These are phyloP conservation scores for Podarcis raffonei DNA, from an alignment of 2,113 vertebrate species.

Conservation along the genomic window DNA sequence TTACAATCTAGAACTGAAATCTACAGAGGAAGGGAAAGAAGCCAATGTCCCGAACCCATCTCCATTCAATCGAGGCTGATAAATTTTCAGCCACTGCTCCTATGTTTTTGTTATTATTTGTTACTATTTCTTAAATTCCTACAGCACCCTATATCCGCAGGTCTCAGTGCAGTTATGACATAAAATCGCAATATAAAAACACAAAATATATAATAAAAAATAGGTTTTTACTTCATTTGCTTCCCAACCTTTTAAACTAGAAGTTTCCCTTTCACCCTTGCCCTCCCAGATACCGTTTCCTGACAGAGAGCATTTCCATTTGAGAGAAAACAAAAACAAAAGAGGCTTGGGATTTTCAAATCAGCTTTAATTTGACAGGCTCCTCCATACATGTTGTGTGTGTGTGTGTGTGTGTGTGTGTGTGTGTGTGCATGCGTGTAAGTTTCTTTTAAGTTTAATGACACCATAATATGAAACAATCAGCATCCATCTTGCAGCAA, in stretches of 20 bases:
- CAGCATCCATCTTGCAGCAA: conserved; percentile 62
- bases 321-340: no score
- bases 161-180: no score
- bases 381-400: conserved; percentile 16
- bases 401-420: neutral
- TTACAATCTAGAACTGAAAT: neutral
- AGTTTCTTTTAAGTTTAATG: conserved; percentile 59
- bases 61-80: neutral
- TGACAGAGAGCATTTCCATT: neutral
- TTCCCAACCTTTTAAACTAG: conserved; percentile 31
- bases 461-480: conserved; percentile 65
- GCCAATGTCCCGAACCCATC: no score
- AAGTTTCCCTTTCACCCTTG: neutral
- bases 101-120: no score
- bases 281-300: neutral
- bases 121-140: no score
- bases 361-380: conserved; percentile 24
- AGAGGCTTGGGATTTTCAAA: neutral
- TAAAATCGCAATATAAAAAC: no score
- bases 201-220: no score
- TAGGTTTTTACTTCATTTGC: neutral
- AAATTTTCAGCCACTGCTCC: neutral
- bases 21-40: neutral
- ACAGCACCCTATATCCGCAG: no score
- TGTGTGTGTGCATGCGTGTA: conserved; percentile 2